Evolutionary conservation across 2,888 invertebrate genomes (phyloP).

Genomic region (Nebria brevicollis): DNA sequence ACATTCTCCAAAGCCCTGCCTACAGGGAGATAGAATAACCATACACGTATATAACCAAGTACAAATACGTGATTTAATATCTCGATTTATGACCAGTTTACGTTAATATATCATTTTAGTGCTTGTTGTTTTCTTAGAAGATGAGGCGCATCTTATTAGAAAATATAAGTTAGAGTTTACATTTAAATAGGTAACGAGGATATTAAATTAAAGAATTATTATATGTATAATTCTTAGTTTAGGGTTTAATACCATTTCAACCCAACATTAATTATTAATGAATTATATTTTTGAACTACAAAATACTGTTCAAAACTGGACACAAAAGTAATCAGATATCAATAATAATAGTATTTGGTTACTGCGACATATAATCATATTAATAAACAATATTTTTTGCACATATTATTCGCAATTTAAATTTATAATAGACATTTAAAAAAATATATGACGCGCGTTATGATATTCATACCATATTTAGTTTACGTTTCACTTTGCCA

Average conservation of each 20-base stretch:
- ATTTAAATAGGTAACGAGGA: not conserved
- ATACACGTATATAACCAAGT: not conserved
- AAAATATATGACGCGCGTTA: not conserved
- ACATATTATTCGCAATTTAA: not conserved
- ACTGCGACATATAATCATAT: too few relatives aligned
- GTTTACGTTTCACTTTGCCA: not conserved
- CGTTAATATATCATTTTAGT: slow-evolving; percentile 27
- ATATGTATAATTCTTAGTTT: too few relatives aligned
- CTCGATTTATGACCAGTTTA: slow-evolving; percentile 24
- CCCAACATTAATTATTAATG: too few relatives aligned
- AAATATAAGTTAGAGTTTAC: not conserved
- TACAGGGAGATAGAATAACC: not conserved
- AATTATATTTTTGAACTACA: too few relatives aligned
- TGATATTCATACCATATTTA: not conserved
- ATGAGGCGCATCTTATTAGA: not conserved
- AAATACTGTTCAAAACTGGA: too few relatives aligned
- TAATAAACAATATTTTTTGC: too few relatives aligned
- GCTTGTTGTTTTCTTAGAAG: not conserved
- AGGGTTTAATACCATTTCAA: too few relatives aligned
- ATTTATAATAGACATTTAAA: not conserved
- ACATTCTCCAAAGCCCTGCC: slow-evolving; percentile 7
- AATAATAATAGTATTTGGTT: too few relatives aligned
- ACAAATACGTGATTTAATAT: slow-evolving; percentile 34
- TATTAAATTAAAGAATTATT: not conserved
- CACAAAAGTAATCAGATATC: too few relatives aligned